Conservation (phyloP, 2,888 invertebrate species). For the Erebia aethiops region DNA sequence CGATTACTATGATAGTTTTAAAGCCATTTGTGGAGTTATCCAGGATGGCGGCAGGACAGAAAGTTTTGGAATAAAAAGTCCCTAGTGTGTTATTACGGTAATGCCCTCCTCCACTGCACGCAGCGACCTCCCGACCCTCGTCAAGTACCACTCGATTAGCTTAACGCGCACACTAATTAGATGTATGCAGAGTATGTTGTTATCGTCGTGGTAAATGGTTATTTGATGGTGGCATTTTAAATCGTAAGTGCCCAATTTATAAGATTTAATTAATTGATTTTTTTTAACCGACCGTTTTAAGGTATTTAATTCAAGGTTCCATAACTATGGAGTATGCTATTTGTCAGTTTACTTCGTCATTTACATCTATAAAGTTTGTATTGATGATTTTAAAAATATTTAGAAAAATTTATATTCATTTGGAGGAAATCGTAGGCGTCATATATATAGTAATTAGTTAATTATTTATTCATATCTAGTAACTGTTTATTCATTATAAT, state of each 20-base stretch:
- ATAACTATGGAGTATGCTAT: not conserved
- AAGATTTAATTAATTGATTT: conserved; percentile 7
- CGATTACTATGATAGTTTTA: not conserved
- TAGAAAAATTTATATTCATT: not conserved
- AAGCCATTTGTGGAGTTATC: not conserved
- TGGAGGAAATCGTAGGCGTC: not conserved
- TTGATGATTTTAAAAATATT: too few species aligned
- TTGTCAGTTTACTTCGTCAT: not conserved
- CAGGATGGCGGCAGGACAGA: not conserved
- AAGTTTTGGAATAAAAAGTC: conserved; percentile 14
- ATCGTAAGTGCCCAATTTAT: conserved; percentile 10
- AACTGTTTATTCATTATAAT: not conserved
- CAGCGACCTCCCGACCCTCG: conserved; percentile 75
- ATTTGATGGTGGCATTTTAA: conserved; percentile 24
- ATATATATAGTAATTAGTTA: not conserved
- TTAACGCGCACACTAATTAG: conserved; percentile 70
- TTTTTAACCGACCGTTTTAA: not conserved
- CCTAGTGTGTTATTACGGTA: conserved; percentile 11
- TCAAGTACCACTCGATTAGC: conserved; percentile 78
- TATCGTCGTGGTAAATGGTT: conserved; percentile 32
- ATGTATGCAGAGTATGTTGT: conserved; percentile 42
- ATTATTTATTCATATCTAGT: not conserved
- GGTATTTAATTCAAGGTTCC: not conserved
- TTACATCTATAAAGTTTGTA: not conserved
- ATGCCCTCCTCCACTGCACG: conserved; percentile 60